Percentiles rank a stretch among this genome's conserved stretches.
phyloP scores from a whole-genome alignment of 64 coral and sea anemone species.

The Montipora foliosa region DNA sequence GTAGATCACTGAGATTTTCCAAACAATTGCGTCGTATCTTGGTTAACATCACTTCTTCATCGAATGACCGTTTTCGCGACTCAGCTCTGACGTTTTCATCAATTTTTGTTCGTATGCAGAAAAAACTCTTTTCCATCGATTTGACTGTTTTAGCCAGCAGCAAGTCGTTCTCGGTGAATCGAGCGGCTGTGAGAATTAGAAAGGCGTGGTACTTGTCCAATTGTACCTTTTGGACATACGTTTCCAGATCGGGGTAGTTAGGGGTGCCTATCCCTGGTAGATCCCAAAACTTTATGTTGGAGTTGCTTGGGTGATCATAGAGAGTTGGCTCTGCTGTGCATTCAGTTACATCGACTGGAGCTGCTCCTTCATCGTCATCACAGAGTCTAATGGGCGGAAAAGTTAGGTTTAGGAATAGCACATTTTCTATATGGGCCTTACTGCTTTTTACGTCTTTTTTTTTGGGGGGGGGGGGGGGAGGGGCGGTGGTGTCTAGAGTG shows the following conservation, averaged over 20 bases:
- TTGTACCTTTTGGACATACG: too few species aligned
- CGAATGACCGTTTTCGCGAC: slow-evolving; percentile 11
- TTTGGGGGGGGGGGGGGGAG: too few species aligned
- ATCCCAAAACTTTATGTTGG: not conserved
- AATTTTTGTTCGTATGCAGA: slow-evolving; percentile 56
- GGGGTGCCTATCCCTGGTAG: slow-evolving; percentile 18
- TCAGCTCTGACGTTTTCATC: not conserved
- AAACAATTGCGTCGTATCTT: not conserved
- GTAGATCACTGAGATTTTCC: not conserved
- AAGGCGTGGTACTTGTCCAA: too few species aligned
- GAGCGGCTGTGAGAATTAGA: too few species aligned
- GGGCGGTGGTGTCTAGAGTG: too few species aligned
- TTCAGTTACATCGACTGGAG: too few species aligned
- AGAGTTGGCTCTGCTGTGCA: not conserved
- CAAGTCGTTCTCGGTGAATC: too few species aligned
- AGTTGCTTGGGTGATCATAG: slow-evolving; percentile 16
- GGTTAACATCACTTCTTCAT: slow-evolving; percentile 30
- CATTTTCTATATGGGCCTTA: too few species aligned
- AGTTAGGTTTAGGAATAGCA: too few species aligned
- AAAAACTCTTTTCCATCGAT: slow-evolving; percentile 14
- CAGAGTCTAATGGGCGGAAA: too few species aligned
- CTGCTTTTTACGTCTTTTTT: too few species aligned
- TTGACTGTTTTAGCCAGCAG: slow-evolving; percentile 5
- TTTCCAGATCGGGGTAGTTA: not conserved
- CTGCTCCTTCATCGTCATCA: too few species aligned